phyloP scores from a whole-genome alignment of 2,797 vertebrate genomes.

The Psittacula echo region DNA sequence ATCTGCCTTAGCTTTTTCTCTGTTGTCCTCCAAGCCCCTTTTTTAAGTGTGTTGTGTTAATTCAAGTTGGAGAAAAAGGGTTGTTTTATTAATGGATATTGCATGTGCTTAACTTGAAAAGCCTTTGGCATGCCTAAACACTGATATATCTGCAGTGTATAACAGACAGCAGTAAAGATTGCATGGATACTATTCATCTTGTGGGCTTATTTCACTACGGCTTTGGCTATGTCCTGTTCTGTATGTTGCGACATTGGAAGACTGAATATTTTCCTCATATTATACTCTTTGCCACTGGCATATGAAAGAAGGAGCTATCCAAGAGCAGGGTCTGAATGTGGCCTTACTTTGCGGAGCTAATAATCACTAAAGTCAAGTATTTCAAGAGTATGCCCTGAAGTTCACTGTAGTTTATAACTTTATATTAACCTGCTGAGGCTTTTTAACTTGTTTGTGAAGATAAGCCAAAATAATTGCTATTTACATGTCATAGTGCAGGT shows the following conservation, averaged over 20 bases:
- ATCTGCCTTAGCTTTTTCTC: background rate
- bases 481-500: conserved; percentile 22
- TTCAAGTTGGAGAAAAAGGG: background rate
- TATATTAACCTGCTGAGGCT: conserved; percentile 10
- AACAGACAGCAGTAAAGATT: background rate
- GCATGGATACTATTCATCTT: background rate
- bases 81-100: background rate
- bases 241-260: background rate
- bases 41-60: background rate
- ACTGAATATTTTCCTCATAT: background rate
- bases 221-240: background rate
- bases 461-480: conserved; percentile 37
- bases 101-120: background rate
- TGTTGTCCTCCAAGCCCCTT: background rate
- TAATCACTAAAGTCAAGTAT: background rate
- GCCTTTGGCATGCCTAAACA: background rate
- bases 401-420: conserved; percentile 1
- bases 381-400: background rate
- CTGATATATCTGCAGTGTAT: conserved; percentile 16
- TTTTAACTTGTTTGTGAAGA: conserved; percentile 17
- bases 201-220: background rate
- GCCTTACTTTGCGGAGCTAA: background rate
- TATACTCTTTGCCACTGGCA: background rate
- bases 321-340: background rate
- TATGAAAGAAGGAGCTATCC: background rate